phyloP scores from a whole-genome alignment of 2,888 invertebrate genomes.

The Onthophagus sagittarius region DNA sequence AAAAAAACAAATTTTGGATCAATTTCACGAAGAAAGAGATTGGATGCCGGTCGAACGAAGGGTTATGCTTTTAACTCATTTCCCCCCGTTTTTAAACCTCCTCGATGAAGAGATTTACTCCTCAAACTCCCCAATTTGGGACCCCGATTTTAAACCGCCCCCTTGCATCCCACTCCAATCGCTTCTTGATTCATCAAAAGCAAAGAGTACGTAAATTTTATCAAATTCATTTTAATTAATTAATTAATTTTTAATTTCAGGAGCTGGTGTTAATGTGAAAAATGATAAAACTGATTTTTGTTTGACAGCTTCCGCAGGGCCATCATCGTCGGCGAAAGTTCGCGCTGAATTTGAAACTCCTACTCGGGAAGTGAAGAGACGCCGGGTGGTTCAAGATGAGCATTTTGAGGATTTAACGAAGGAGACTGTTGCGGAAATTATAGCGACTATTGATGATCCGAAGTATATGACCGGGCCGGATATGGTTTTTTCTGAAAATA shows the following conservation, averaged over 20 bases:
- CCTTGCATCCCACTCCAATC: constrained; percentile 65
- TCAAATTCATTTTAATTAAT: neutral
- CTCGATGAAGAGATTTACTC: constrained; percentile 86
- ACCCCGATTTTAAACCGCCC: constrained; percentile 78
- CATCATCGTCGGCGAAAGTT: constrained; percentile 43
- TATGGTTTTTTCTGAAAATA: constrained; percentile 75
- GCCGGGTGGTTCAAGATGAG: constrained; percentile 46
- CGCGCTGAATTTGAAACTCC: constrained; percentile 31
- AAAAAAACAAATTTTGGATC: constrained; percentile 83
- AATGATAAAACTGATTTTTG: neutral
- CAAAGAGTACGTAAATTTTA: constrained; percentile 34
- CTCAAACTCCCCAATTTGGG: constrained; percentile 88
- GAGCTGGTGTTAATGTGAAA: neutral
- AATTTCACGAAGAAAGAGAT: constrained; percentile 85
- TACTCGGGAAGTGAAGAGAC: constrained; percentile 46
- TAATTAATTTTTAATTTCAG: neutral
- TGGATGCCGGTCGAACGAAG: constrained; percentile 85
- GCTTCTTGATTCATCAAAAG: constrained; percentile 56
- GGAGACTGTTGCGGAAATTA: constrained; percentile 75
- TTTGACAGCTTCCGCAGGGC: constrained; percentile 46
- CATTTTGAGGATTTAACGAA: constrained; percentile 71
- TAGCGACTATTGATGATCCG: constrained; percentile 79
- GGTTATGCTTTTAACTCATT: constrained; percentile 77
- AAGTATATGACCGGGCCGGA: constrained; percentile 81
- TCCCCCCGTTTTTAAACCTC: constrained; percentile 86